phyloP scores from a whole-genome alignment of 2,888 invertebrate species.

The Caenorhabditis afra region DNA sequence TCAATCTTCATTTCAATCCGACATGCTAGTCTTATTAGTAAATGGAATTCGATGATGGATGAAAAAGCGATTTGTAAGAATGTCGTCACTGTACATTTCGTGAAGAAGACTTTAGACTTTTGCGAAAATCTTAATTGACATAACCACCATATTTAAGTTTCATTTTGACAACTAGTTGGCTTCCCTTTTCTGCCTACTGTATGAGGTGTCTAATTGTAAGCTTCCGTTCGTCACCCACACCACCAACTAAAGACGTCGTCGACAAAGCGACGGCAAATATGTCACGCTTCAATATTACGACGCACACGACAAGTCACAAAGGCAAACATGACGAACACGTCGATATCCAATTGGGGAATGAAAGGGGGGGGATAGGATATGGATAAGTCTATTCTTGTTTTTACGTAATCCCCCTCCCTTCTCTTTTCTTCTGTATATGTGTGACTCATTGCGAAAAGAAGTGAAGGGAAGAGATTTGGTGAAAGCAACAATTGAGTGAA shows the following conservation, averaged over 20 bases:
- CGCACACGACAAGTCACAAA: constrained; percentile 12
- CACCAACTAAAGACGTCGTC: neutral
- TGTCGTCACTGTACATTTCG: neutral
- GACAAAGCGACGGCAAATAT: constrained; percentile 23
- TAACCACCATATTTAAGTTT: constrained; percentile 15
- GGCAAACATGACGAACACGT: constrained; percentile 28
- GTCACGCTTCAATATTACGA: constrained; percentile 58
- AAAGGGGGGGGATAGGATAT: constrained; percentile 16
- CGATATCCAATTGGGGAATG: constrained; percentile 5
- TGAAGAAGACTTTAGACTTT: neutral
- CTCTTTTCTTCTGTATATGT: neutral
- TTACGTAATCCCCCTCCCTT: constrained; percentile 14
- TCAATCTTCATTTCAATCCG: constrained; percentile 33
- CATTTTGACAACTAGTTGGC: constrained; percentile 35
- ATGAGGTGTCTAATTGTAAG: constrained; percentile 35
- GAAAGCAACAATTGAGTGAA: constrained; percentile 19
- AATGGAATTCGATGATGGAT: constrained; percentile 50
- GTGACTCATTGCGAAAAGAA: neutral
- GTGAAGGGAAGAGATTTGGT: neutral
- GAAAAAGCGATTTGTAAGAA: constrained; percentile 43
- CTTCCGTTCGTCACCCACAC: constrained; percentile 31
- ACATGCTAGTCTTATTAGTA: constrained; percentile 36
- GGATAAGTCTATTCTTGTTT: constrained; percentile 36
- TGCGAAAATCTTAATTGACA: constrained; percentile 8
- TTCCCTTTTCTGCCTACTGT: neutral